Evolutionary conservation across 2,888 invertebrate species (phyloP).

Genomic region (Monoplex corrugatus): DNA sequence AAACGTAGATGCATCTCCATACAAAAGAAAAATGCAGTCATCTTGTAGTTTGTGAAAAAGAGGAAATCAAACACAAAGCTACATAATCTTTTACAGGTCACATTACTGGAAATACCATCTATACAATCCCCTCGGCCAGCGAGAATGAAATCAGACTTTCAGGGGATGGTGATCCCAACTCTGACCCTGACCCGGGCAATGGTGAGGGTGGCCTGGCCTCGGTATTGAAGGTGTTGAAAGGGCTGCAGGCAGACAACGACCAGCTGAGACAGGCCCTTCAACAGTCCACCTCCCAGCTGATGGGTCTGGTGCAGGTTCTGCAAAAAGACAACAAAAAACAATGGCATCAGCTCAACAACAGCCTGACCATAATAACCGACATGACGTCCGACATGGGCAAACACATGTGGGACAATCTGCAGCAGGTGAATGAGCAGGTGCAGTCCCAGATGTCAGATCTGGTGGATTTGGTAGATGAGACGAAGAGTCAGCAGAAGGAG

Average conservation of each 20-base stretch:
- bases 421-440: background rate
- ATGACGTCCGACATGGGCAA: background rate
- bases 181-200: no score
- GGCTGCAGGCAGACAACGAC: background rate
- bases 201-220: background rate
- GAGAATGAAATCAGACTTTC: background rate
- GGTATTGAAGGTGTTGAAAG: background rate
- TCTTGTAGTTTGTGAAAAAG: no score
- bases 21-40: no score
- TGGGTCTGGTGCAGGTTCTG: background rate
- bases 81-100: background rate
- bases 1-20: no score
- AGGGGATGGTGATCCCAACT: background rate
- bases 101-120: background rate
- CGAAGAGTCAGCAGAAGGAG: background rate
- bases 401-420: background rate
- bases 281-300: background rate
- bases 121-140: background rate
- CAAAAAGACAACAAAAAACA: background rate
- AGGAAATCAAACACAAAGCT: no score
- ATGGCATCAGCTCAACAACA: background rate
- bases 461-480: background rate
- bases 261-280: conserved; percentile 21
- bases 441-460: background rate
- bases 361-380: background rate